These are phyloP conservation scores for Sthenelais limicola DNA, from an alignment of 2,888 invertebrate genomes.

Conservation along the genomic window DNA sequence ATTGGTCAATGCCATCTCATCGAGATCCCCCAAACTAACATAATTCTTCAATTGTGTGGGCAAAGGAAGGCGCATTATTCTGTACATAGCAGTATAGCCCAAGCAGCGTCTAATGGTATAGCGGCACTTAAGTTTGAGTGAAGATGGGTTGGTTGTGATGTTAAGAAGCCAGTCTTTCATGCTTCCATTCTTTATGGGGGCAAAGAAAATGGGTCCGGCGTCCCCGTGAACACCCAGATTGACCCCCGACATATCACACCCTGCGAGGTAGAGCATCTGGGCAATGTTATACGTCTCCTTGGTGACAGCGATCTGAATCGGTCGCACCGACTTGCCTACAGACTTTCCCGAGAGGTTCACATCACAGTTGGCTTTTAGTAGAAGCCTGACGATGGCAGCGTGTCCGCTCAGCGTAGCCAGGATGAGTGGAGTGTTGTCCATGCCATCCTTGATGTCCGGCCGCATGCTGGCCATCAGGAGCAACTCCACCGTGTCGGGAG, in stretches of 20 bases:
- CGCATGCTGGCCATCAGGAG: conserved; percentile 41
- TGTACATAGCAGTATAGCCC: conserved; percentile 29
- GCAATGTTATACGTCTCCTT: conserved; percentile 44
- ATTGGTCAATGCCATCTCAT: conserved; percentile 7
- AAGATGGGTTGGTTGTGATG: conserved; percentile 37
- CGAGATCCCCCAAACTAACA: conserved; percentile 28
- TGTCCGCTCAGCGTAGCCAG: conserved; percentile 63
- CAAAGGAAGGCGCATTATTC: conserved; percentile 21
- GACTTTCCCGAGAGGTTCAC: conserved; percentile 44
- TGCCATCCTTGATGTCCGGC: conserved; percentile 43
- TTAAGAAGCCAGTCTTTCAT: conserved; percentile 43
- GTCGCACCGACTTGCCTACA: conserved; percentile 38
- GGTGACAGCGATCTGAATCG: conserved; percentile 46
- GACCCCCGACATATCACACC: conserved; percentile 45
- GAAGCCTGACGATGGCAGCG: conserved; percentile 52
- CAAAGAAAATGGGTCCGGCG: conserved; percentile 17
- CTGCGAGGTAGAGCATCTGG: conserved; percentile 49
- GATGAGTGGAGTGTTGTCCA: conserved; percentile 64
- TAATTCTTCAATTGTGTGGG: conserved; percentile 29
- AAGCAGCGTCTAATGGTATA: conserved; percentile 1
- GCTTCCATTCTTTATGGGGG: conserved; percentile 38
- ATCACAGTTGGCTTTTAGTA: conserved; percentile 46
- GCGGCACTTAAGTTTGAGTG: conserved; percentile 35
- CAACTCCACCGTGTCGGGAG: conserved; percentile 37
- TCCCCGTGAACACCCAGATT: conserved; percentile 18